Evolutionary conservation across 2,888 invertebrate genomes (phyloP).

Genomic region (Epistrophe grossulariae): DNA sequence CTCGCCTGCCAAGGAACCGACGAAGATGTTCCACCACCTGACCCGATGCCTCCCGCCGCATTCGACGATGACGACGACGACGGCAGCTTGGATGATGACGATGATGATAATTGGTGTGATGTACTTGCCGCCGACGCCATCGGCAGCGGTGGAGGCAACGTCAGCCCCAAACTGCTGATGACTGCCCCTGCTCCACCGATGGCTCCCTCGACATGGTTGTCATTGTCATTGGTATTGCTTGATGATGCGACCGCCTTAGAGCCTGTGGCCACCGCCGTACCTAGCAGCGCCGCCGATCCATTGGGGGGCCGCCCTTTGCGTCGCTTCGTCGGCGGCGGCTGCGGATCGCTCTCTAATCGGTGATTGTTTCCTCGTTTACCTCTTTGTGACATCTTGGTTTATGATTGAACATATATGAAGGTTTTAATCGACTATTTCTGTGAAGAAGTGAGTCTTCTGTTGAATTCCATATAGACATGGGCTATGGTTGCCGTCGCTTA

Average conservation of each 20-base stretch:
- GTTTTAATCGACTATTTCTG: constrained; percentile 67
- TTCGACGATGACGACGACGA: constrained; percentile 53
- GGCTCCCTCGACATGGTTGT: constrained; percentile 72
- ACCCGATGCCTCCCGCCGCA: constrained; percentile 27
- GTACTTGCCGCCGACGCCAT: constrained; percentile 65
- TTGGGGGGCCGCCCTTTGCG: constrained; percentile 89
- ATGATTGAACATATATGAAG: constrained; percentile 72
- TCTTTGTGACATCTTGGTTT: constrained; percentile 88
- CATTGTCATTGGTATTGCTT: constrained; percentile 82
- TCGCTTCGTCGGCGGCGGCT: constrained; percentile 89
- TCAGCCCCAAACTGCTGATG: constrained; percentile 49
- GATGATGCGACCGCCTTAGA: constrained; percentile 78
- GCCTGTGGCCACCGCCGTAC: constrained; percentile 79
- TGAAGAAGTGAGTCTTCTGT: constrained; percentile 54
- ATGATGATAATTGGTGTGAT: constrained; percentile 64
- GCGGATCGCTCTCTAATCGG: constrained; percentile 83
- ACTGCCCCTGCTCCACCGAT: constrained; percentile 72
- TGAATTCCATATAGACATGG: constrained; percentile 68
- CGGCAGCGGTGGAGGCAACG: constrained; percentile 52
- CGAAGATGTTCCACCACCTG: constrained; percentile 76
- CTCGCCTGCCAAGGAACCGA: constrained; percentile 90
- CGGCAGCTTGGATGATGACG: constrained; percentile 52
- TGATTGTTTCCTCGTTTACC: constrained; percentile 89
- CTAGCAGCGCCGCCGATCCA: constrained; percentile 80
- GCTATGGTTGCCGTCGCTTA: constrained; percentile 43